Evolutionary conservation across 2,797 vertebrate genomes (phyloP), one percentile per base, ranked within the genome.

Genomic region (Notolepis coatsorum): DNA sequence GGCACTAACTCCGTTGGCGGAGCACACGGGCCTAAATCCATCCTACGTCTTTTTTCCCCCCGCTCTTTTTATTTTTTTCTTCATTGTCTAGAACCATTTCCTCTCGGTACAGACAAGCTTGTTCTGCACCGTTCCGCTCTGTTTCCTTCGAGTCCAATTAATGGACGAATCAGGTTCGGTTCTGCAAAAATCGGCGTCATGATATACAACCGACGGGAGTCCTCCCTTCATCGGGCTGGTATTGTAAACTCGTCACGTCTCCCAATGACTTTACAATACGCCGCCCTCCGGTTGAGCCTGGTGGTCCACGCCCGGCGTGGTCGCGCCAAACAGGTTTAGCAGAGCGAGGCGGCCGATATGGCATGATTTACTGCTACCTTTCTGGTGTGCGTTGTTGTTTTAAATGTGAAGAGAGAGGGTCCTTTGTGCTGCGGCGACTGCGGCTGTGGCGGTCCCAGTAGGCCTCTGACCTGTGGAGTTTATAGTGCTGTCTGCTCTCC

Each of bases 401-500:
- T 2, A 84, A 75, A 45, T 73, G 73, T 69, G 62, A 43, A 46
- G 64, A 56, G 55, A 58, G 70, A 21, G 58, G 12, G 18, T 79
- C 42, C 21, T 55, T 30, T 70, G 72, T 82, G 6, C n/a, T 12
- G 49, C 4, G n/a, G 56, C 46, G 68, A 27, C 61, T 18, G 48
- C 54, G 62, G 65, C 55, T 17, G 4, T 7, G 31, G 7, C 31
- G 31, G 13, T 51, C 54, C 53, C 49, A 4, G 7, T 42, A 18
- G 20, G n/a, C 41, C 20, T 46, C 27, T 83, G 66, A 77, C 56
- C 47, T 4, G 24, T 27, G 4, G 24, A 52, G 82, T 83, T 83
- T 78, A 88, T 65, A 52, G 52, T 67, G 71, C 61, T 43, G 79
- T 86, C 80, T 90, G 69, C 73, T 46, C 37, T 17, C 77, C 66